phyloP scores from a whole-genome alignment of 2,888 invertebrate genomes.

The Parnassius apollo region DNA sequence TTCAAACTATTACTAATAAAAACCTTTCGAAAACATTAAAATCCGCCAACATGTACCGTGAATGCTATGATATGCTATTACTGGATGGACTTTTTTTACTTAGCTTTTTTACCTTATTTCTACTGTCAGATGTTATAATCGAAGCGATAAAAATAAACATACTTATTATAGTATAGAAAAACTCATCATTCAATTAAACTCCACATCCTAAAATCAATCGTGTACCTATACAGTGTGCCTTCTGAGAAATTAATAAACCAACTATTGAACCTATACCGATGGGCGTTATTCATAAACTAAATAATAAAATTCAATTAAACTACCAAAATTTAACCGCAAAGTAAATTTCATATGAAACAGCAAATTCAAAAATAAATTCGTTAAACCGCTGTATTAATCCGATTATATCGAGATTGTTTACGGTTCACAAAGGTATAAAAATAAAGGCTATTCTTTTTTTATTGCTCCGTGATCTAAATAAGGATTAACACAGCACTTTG shows the following conservation, averaged over 20 bases:
- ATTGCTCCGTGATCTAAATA: conserved; percentile 5
- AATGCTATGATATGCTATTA: too few species aligned
- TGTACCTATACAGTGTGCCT: too few species aligned
- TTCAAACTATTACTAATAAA: too few species aligned
- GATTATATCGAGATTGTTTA: conserved; percentile 8
- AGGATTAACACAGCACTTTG: neutral
- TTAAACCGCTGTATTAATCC: conserved; percentile 12
- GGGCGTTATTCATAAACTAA: neutral
- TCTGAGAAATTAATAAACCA: too few species aligned
- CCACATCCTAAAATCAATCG: neutral
- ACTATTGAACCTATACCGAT: too few species aligned
- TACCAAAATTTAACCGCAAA: neutral
- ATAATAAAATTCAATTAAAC: neutral
- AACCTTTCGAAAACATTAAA: too few species aligned
- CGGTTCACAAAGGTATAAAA: neutral
- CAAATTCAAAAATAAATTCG: conserved; percentile 2
- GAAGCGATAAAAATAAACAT: neutral
- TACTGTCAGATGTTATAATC: too few species aligned
- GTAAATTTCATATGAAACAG: neutral
- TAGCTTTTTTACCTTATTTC: too few species aligned
- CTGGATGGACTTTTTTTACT: too few species aligned
- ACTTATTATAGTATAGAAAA: too few species aligned
- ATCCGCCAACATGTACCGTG: too few species aligned
- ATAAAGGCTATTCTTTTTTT: conserved; percentile 4
- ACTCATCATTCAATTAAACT: neutral